Evolutionary conservation across 2,797 vertebrate species (phyloP).

Genomic region (Myiotriccus ornatus): DNA sequence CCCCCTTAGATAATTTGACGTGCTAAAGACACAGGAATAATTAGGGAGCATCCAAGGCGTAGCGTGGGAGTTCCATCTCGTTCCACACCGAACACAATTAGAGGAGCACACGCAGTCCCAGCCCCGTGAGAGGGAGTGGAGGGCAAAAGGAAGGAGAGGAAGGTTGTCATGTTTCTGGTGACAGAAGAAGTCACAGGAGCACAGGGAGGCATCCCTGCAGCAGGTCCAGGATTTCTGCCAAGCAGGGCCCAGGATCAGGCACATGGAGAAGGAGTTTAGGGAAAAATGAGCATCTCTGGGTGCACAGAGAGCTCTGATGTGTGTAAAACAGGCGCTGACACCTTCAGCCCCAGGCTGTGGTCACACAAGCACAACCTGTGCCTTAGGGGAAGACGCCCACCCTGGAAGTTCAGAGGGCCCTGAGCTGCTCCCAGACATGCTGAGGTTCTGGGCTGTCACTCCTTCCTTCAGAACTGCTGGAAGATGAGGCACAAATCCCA

Average conservation of each 20-base stretch:
- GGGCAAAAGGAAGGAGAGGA: neutral
- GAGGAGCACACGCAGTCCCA: neutral
- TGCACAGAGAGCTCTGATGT: rapidly evolving
- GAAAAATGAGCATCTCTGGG: neutral
- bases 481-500: neutral
- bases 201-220: neutral
- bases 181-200: neutral
- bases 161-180: neutral
- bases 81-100: slow-evolving; percentile 25
- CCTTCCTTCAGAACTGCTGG: neutral
- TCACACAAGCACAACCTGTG: neutral
- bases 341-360: rapidly evolving
- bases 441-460: neutral
- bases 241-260: neutral
- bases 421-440: neutral
- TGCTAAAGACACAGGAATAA: slow-evolving; percentile 35
- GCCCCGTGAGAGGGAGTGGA: neutral
- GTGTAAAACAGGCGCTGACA: neutral
- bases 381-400: neutral
- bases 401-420: neutral
- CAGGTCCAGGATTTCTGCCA: neutral
- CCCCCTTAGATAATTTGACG: neutral
- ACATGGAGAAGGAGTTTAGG: neutral
- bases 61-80: slow-evolving; percentile 17
- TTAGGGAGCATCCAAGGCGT: neutral